phyloP scores from a whole-genome alignment of 1,140 invertebrate genomes.

The Fopius arisanus region DNA sequence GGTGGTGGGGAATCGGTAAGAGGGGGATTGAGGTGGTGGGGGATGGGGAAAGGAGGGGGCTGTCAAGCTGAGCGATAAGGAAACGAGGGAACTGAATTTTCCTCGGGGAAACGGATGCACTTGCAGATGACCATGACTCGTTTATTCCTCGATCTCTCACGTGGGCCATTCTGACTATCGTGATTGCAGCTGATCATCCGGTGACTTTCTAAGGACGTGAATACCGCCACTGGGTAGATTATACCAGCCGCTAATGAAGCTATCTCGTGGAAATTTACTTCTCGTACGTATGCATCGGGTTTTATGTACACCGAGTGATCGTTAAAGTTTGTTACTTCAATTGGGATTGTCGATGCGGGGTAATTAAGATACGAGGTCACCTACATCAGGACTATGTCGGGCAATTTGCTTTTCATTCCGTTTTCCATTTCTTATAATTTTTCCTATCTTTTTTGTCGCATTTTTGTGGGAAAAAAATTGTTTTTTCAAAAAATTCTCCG shows the following conservation, averaged over 20 bases:
- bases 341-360: constrained; percentile 37
- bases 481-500: not conserved
- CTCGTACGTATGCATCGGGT: constrained; percentile 4
- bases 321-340: constrained; percentile 56
- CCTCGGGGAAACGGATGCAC: constrained; percentile 1
- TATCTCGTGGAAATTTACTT: constrained; percentile 43
- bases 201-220: constrained; percentile 51
- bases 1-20: too few relatives aligned
- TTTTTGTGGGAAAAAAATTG: not conserved
- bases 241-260: constrained; percentile 55
- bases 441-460: not conserved
- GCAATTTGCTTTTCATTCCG: constrained; percentile 39
- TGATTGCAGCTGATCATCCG: constrained; percentile 42
- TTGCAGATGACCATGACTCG: constrained; percentile 6
- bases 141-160: not conserved
- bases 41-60: not conserved
- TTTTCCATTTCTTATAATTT: constrained; percentile 1
- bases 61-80: not conserved
- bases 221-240: constrained; percentile 41
- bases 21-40: too few relatives aligned
- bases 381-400: constrained; percentile 52
- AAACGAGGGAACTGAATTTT: not conserved
- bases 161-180: constrained; percentile 18
- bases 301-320: constrained; percentile 31
- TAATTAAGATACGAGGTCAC: constrained; percentile 59